phyloP scores from a whole-genome alignment of 2,888 invertebrate species.

The Brachypterus glaber region DNA sequence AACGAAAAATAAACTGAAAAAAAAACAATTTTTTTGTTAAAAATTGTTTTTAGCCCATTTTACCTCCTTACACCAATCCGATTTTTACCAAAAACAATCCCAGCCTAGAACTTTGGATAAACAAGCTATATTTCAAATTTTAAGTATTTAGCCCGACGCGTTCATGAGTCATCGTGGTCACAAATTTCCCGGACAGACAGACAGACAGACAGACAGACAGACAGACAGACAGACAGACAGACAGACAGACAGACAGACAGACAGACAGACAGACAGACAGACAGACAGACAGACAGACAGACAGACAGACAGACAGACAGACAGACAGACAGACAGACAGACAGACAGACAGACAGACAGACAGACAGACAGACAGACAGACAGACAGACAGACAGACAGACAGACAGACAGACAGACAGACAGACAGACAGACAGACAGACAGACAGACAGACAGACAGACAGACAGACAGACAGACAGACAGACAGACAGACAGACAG shows the following conservation, averaged over 20 bases:
- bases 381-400: slow-evolving; percentile 2
- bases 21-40: too few species aligned
- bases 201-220: slow-evolving; percentile 2
- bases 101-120: too few species aligned
- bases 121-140: too few species aligned
- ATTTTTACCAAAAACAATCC: too few species aligned
- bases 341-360: slow-evolving; percentile 2
- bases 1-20: too few species aligned
- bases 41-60: too few species aligned
- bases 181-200: too few species aligned
- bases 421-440: slow-evolving; percentile 2
- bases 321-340: slow-evolving; percentile 2
- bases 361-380: slow-evolving; percentile 2
- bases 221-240: slow-evolving; percentile 2
- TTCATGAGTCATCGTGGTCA: too few species aligned
- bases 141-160: too few species aligned
- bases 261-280: slow-evolving; percentile 2
- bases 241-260: slow-evolving; percentile 2
- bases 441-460: slow-evolving; percentile 2
- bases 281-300: slow-evolving; percentile 2
- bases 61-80: too few species aligned
- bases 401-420: slow-evolving; percentile 2
- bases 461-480: slow-evolving; percentile 2
- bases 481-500: slow-evolving; percentile 1
- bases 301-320: slow-evolving; percentile 2